Evolutionary conservation across 2,888 invertebrate genomes (phyloP).

Genomic region (Pharmacophagus antenor): DNA sequence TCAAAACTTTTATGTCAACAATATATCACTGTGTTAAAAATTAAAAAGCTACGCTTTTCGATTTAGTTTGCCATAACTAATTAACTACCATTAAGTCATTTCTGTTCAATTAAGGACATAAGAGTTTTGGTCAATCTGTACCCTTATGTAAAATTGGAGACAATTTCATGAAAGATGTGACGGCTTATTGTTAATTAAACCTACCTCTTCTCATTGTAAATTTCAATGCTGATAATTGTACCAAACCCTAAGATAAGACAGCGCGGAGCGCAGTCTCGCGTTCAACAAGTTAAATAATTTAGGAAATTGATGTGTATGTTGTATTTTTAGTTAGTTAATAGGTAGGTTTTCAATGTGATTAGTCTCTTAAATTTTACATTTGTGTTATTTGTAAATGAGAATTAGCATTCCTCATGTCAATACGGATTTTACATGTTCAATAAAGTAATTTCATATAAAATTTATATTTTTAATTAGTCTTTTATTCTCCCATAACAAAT

Average conservation of each 20-base stretch:
- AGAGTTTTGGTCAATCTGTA: constrained; percentile 70
- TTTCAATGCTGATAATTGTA: constrained; percentile 76
- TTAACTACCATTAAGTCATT: constrained; percentile 48
- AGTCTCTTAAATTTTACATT: constrained; percentile 81
- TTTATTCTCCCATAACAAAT: constrained; percentile 29
- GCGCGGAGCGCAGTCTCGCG: constrained; percentile 45
- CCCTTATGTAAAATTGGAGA: constrained; percentile 77
- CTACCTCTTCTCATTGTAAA: constrained; percentile 79
- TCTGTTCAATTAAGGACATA: constrained; percentile 57
- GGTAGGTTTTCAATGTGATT: constrained; percentile 81
- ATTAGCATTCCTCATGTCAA: constrained; percentile 82
- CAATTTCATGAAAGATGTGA: constrained; percentile 63
- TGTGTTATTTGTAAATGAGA: constrained; percentile 81
- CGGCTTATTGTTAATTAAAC: constrained; percentile 72
- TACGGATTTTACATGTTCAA: constrained; percentile 82
- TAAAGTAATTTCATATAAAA: constrained; percentile 81
- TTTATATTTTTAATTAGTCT: constrained; percentile 55
- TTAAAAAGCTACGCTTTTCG: constrained; percentile 73
- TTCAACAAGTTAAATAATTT: constrained; percentile 59
- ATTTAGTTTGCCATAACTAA: constrained; percentile 58
- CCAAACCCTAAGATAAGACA: constrained; percentile 74
- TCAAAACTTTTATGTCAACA: constrained; percentile 71
- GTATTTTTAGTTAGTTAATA: constrained; percentile 80
- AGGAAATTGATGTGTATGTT: constrained; percentile 79
- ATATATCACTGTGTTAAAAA: constrained; percentile 49